Evolutionary conservation across 2,113 vertebrate genomes (phyloP), one percentile per base, ranked within the genome.

Genomic region (Embiotoca jacksoni): DNA sequence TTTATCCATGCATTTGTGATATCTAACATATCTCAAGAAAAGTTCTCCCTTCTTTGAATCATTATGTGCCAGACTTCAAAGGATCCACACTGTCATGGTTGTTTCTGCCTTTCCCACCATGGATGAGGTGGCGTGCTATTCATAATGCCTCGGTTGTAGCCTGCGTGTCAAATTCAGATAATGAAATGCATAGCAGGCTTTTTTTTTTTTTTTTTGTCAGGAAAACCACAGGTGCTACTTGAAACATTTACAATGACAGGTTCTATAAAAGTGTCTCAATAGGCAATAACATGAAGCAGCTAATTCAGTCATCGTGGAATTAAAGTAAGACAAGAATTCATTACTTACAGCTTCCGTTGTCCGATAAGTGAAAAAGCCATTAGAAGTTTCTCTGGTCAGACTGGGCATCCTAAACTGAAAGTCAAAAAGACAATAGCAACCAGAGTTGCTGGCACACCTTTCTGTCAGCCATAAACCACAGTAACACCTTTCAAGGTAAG

Each of bases 241-340:
- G 60, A 41, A 56, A 49, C 44, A 50, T 54, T 36, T 37, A 55
- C 15, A 7, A 1, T 16, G 11, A 6, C 39, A 57, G 9, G 7
- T 55, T 55, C 30, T 55, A 31, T 30, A 50, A 36, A 72, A 9
- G 36, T 50, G 30, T 64, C 60, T 53, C 39, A 7, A 3, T 36
- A 49, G 7, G 23, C 16, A 10, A 23, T 23, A 15, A 39, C 30
- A 63, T 4, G 36, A 70, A 30, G 14, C 33, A 57, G 3, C 7
- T 10, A 33, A 65, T 68, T 62, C 30, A 62, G 23, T 41, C 52
- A 57, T 53, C 44, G 33, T n/a, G 3, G n/a, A 46, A 69, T 46
- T 31, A 46, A 55, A 61, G 61, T 14, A 36, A 14, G 9, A 32
- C 33, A 39, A 30, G 33, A 47, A 32, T 66, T 72, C 33, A 56